Conservation (phyloP, 2,113 vertebrate species). For the Alectura lathami region DNA sequence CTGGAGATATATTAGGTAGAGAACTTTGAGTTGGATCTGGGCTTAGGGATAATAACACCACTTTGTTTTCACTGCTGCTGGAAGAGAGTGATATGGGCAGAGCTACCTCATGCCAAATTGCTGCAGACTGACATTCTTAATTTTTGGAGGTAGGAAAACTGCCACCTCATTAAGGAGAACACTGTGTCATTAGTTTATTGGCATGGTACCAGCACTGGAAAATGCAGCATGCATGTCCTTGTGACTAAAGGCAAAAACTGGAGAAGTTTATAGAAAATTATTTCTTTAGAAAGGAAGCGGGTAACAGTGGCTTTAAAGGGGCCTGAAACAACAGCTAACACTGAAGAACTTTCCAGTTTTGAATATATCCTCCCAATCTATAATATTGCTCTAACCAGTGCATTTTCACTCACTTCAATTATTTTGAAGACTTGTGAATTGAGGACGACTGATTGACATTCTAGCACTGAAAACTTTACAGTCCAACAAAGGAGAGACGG, state of each 20-base stretch:
- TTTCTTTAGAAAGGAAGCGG: slow-evolving; percentile 18
- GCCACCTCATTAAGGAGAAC: slow-evolving; percentile 71
- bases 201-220: slow-evolving; percentile 32
- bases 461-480: neutral
- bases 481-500: neutral
- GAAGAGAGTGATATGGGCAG: slow-evolving; percentile 51
- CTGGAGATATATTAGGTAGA: slow-evolving; percentile 20
- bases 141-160: slow-evolving; percentile 74
- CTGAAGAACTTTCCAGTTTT: neutral
- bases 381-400: neutral
- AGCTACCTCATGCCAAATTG: slow-evolving; percentile 64
- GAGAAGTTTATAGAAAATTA: slow-evolving; percentile 37
- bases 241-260: slow-evolving; percentile 34
- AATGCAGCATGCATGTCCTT: slow-evolving; percentile 46
- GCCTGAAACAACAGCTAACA: neutral
- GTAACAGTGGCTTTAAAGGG: neutral
- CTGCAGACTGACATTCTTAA: slow-evolving; percentile 71
- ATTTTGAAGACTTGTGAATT: neutral
- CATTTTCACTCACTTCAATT: neutral
- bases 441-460: slow-evolving; percentile 19
- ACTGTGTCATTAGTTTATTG: slow-evolving; percentile 64
- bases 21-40: slow-evolving; percentile 38
- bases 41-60: slow-evolving; percentile 44
- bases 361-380: neutral
- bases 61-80: slow-evolving; percentile 49